These are phyloP conservation scores for Drosophila sp. DNA, from an alignment of 1,140 invertebrate genomes.

Conservation along the genomic window DNA sequence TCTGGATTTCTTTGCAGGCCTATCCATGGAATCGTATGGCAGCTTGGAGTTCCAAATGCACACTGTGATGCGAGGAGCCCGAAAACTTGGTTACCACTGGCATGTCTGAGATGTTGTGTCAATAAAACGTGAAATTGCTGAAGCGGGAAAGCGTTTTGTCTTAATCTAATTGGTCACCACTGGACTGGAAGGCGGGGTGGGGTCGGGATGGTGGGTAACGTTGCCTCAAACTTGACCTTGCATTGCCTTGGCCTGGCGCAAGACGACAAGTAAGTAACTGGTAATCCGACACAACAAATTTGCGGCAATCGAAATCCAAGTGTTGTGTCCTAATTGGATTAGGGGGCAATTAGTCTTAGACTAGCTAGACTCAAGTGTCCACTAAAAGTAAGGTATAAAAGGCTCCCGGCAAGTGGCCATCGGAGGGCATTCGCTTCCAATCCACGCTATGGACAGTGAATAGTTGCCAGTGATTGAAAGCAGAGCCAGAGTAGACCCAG, in stretches of 20 bases:
- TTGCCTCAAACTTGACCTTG: constrained; percentile 76
- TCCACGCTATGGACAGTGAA: constrained; percentile 68
- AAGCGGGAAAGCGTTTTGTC: constrained; percentile 56
- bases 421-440: constrained; percentile 61
- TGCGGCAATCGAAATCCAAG: constrained; percentile 66
- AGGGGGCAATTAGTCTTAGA: constrained; percentile 73
- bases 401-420: constrained; percentile 15
- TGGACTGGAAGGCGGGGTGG: background rate
- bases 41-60: constrained; percentile 58
- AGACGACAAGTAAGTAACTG: constrained; percentile 29
- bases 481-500: constrained; percentile 29
- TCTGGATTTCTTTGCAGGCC: constrained; percentile 14
- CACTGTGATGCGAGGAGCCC: constrained; percentile 57
- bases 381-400: constrained; percentile 48
- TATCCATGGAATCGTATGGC: constrained; percentile 68
- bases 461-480: constrained; percentile 39
- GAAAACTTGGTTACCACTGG: constrained; percentile 66
- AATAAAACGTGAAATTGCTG: constrained; percentile 65
- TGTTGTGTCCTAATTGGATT: constrained; percentile 69
- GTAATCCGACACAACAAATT: constrained; percentile 69
- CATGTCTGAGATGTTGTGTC: constrained; percentile 48
- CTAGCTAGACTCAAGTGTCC: constrained; percentile 56
- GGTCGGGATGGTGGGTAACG: background rate
- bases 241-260: constrained; percentile 27
- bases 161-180: constrained; percentile 66